These are phyloP conservation scores for Ctenopoma multispine DNA, from an alignment of 2,797 vertebrate genomes.

Conservation along the genomic window DNA sequence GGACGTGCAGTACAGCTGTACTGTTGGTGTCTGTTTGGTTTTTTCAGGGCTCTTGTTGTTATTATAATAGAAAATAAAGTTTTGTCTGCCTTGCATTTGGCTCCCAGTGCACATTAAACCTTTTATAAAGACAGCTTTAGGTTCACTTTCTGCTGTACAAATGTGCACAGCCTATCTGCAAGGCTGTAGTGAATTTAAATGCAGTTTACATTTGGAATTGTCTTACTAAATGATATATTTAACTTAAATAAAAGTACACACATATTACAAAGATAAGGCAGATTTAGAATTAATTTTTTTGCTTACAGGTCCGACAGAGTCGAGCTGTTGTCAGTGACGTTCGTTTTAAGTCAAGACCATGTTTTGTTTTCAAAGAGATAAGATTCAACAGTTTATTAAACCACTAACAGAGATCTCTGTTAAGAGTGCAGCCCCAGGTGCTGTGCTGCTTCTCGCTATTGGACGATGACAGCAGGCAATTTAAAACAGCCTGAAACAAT, in stretches of 20 bases:
- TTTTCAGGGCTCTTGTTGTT: not conserved
- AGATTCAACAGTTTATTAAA: constrained; percentile 38
- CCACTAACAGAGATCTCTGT: constrained; percentile 55
- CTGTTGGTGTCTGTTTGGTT: not conserved
- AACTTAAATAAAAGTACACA: too few relatives aligned
- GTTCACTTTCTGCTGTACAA: too few relatives aligned
- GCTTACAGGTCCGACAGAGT: not conserved
- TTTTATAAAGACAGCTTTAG: too few relatives aligned
- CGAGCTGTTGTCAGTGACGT: not conserved
- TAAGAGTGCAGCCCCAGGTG: constrained; percentile 59
- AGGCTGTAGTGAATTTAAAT: too few relatives aligned
- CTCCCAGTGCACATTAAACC: too few relatives aligned
- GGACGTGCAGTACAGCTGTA: not conserved
- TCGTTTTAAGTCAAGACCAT: not conserved
- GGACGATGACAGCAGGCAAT: constrained; percentile 42
- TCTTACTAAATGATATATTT: too few relatives aligned
- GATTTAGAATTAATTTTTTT: not conserved
- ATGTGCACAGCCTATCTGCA: too few relatives aligned
- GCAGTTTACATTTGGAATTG: too few relatives aligned
- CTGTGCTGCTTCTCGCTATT: constrained; percentile 28
- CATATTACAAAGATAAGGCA: too few relatives aligned
- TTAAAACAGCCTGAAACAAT: constrained; percentile 32
- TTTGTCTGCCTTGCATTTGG: too few relatives aligned
- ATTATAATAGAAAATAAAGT: not conserved
- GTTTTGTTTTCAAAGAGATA: constrained; percentile 30